phyloP scores from a whole-genome alignment of 1,140 invertebrate species.

The Drosophila pseudoobscura region DNA sequence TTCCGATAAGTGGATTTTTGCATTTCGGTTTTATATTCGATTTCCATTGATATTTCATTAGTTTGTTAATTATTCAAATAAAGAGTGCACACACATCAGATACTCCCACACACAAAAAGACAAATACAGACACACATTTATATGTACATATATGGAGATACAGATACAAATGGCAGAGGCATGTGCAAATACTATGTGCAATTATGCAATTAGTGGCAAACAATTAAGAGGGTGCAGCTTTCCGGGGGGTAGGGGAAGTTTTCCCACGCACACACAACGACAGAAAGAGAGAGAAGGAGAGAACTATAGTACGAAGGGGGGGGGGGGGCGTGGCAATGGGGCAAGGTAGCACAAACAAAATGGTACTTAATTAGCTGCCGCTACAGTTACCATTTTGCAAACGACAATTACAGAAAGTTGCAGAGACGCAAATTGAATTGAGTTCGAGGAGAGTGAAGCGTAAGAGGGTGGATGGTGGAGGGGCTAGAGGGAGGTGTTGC shows the following conservation, averaged over 20 bases:
- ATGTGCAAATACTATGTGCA: constrained; percentile 2
- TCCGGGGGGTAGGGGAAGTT: not conserved
- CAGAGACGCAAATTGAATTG: constrained; percentile 32
- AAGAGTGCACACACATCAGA: not conserved
- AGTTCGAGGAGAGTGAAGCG: not conserved
- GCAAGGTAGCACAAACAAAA: too few species aligned
- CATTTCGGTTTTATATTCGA: too few species aligned
- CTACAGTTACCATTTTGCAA: constrained; percentile 8
- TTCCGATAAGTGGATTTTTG: too few species aligned
- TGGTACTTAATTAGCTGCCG: constrained; percentile 17
- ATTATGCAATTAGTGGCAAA: constrained; percentile 40
- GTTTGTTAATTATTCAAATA: too few species aligned
- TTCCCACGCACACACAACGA: not conserved
- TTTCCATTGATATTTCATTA: too few species aligned
- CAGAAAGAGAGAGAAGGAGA: not conserved
- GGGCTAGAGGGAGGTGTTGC: too few species aligned
- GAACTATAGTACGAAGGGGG: too few species aligned
- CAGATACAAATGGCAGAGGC: not conserved
- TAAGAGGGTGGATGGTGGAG: not conserved
- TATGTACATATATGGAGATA: not conserved
- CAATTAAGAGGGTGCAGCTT: constrained; percentile 13
- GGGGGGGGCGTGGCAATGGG: too few species aligned
- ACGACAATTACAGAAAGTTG: constrained; percentile 26
- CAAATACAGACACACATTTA: not conserved
- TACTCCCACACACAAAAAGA: not conserved